A percentile compares a stretch with the other conserved stretches of the same genome.
These are phyloP conservation scores for Gallinago paraguaiae DNA, from an alignment of 2,113 vertebrate genomes.

Conservation along the genomic window DNA sequence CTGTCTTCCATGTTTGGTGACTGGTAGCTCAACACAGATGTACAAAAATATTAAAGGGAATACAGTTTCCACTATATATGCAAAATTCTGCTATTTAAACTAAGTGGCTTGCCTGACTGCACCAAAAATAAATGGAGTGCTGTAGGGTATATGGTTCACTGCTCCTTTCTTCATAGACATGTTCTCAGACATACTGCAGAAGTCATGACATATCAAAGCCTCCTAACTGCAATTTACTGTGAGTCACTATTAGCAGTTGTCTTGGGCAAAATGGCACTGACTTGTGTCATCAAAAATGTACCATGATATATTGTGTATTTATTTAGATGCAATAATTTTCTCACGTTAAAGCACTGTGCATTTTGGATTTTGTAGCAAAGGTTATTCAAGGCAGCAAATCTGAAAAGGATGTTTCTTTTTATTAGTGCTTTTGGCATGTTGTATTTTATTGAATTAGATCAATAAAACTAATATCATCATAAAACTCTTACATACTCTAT, in stretches of 20 bases:
- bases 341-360: neutral
- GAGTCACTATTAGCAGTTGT: neutral
- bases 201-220: neutral
- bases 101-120: neutral
- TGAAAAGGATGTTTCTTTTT: neutral
- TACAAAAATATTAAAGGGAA: neutral
- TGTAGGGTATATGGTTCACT: neutral
- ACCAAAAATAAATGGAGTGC: neutral
- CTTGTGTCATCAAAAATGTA: neutral
- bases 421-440: neutral
- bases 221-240: neutral
- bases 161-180: neutral
- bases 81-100: neutral
- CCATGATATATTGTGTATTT: neutral
- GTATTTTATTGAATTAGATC: slow-evolving; percentile 11
- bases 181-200: neutral
- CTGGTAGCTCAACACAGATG: neutral
- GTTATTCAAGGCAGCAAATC: neutral
- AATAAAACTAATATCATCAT: neutral
- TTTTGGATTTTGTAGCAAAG: neutral
- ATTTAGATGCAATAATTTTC: neutral
- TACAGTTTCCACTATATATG: neutral
- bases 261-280: neutral
- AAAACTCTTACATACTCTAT: neutral
- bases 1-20: neutral